phyloP scores from a whole-genome alignment of 2,113 vertebrate species.

The Mesembrinibis cayennensis region DNA sequence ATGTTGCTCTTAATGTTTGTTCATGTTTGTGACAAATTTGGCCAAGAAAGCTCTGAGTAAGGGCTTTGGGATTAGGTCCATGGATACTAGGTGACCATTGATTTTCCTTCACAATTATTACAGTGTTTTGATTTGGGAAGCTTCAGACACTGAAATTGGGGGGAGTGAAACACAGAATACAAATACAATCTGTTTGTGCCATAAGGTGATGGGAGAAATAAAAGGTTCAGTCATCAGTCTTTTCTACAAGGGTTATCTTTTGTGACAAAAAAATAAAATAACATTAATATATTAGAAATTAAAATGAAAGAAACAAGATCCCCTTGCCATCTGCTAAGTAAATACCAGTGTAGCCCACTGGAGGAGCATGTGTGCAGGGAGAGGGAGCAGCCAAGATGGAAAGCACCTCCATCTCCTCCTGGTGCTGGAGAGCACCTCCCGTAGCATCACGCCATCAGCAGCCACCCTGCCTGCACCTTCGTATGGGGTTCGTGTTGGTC shows the following conservation, averaged over 20 bases:
- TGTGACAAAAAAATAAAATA: neutral
- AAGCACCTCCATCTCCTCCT: neutral
- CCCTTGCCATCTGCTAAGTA: neutral
- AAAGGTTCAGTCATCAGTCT: neutral
- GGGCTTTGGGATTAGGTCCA: neutral
- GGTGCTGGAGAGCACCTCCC: neutral
- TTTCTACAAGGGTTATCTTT: neutral
- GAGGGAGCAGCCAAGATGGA: neutral
- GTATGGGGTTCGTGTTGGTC: accelerated
- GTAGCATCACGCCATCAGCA: accelerated
- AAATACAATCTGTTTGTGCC: neutral
- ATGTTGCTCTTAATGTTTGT: neutral
- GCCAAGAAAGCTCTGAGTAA: neutral
- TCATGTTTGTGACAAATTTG: neutral
- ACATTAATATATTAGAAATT: neutral
- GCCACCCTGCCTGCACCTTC: neutral
- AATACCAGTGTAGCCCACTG: neutral
- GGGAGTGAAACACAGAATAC: neutral
- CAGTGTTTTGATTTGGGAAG: neutral
- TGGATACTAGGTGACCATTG: neutral
- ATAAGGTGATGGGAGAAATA: neutral
- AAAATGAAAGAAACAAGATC: neutral
- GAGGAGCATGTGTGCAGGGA: neutral
- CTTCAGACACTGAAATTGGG: neutral
- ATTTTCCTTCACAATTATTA: neutral